Evolutionary conservation across 2,113 vertebrate species (phyloP).

Genomic region (Saccopteryx leptura): DNA sequence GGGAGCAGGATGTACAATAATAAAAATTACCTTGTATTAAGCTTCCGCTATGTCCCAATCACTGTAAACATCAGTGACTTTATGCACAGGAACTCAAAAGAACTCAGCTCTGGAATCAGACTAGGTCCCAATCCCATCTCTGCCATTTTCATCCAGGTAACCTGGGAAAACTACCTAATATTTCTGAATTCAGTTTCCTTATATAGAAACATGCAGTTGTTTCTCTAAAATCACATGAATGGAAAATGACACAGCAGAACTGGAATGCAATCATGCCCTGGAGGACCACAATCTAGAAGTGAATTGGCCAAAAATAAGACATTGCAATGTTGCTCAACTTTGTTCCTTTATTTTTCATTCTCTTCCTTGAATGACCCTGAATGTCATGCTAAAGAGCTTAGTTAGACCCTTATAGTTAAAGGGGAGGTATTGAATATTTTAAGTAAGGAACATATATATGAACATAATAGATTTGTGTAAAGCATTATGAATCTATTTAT

Average conservation of each 20-base stretch:
- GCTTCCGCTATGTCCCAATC: not conserved
- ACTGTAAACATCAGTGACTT: not conserved
- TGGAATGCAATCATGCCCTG: not conserved
- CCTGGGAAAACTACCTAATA: constrained; percentile 29
- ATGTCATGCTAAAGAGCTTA: not conserved
- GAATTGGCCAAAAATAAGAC: not conserved
- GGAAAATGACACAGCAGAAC: not conserved
- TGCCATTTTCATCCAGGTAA: not conserved
- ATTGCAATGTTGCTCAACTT: not conserved
- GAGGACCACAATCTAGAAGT: not conserved
- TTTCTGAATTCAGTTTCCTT: constrained; percentile 56
- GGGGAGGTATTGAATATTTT: not conserved
- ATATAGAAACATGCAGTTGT: not conserved
- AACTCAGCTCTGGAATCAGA: not conserved
- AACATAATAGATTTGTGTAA: not conserved
- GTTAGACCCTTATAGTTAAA: not conserved
- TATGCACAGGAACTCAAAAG: not conserved
- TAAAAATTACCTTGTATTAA: not conserved
- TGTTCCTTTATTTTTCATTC: constrained; percentile 8
- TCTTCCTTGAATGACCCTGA: not conserved
- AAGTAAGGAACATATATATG: not conserved
- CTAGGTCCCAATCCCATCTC: not conserved
- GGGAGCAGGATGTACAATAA: not conserved
- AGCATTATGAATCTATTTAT: not conserved
- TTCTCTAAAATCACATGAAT: not conserved